A percentile compares a stretch with the other conserved stretches of the same genome.
phyloP scores from a whole-genome alignment of 1,140 invertebrate genomes.

The Phthorimaea operculella region DNA sequence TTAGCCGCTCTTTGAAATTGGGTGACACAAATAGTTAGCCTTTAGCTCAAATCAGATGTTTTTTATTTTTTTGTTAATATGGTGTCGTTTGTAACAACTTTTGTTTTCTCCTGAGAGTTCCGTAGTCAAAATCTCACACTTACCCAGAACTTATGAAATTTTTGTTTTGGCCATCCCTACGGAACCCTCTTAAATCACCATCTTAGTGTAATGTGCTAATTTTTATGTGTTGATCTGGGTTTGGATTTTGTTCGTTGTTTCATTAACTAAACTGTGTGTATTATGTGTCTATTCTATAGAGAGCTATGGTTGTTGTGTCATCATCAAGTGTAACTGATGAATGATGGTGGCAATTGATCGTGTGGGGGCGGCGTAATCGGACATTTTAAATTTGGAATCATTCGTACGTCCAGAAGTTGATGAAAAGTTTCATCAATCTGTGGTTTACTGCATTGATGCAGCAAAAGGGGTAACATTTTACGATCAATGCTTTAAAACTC shows the following conservation, averaged over 20 bases:
- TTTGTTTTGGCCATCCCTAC: slow-evolving; percentile 27
- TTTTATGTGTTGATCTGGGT: slow-evolving; percentile 63
- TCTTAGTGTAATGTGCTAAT: slow-evolving; percentile 66
- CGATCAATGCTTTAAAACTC: too few species aligned
- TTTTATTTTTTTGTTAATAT: too few species aligned
- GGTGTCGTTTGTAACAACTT: neutral
- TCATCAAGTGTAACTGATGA: slow-evolving; percentile 30
- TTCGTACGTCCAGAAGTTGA: slow-evolving; percentile 1
- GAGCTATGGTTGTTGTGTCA: slow-evolving; percentile 53
- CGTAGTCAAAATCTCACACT: slow-evolving; percentile 29
- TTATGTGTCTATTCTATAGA: slow-evolving; percentile 63
- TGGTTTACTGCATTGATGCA: too few species aligned
- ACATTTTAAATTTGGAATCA: neutral
- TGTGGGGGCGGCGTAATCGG: slow-evolving; percentile 41
- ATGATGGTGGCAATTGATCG: slow-evolving; percentile 25
- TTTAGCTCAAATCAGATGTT: slow-evolving; percentile 1
- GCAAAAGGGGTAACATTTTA: too few species aligned
- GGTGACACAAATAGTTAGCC: slow-evolving; percentile 20
- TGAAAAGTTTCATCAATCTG: neutral
- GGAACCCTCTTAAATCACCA: slow-evolving; percentile 53
- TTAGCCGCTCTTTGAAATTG: slow-evolving; percentile 18
- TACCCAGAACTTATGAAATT: slow-evolving; percentile 2
- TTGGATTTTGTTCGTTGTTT: slow-evolving; percentile 65
- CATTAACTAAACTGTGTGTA: slow-evolving; percentile 65
- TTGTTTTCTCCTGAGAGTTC: slow-evolving; percentile 38